phyloP scores from a whole-genome alignment of 2,797 vertebrate species.

The Hippoglossus hippoglossus region DNA sequence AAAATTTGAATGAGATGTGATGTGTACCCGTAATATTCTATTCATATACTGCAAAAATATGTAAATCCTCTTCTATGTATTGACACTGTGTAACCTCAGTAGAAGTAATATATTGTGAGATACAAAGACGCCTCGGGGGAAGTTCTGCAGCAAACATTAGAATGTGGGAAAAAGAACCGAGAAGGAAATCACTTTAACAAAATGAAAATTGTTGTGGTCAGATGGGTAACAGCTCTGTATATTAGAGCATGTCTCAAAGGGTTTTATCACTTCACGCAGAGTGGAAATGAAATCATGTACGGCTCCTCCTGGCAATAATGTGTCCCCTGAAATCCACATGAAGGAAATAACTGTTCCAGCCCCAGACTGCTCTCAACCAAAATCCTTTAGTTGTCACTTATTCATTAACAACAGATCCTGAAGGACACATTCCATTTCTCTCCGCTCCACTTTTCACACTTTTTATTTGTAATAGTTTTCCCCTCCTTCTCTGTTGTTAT shows the following conservation, averaged over 20 bases:
- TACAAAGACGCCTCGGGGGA: constrained; percentile 8
- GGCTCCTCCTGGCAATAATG: constrained; percentile 41
- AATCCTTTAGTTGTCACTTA: constrained; percentile 20
- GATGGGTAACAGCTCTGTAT: constrained; percentile 53
- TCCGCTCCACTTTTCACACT: constrained; percentile 1
- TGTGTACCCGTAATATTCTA: background rate
- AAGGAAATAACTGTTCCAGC: constrained; percentile 43
- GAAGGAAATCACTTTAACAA: constrained; percentile 49
- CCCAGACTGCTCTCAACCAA: constrained; percentile 21
- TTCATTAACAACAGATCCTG: constrained; percentile 24
- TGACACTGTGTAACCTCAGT: background rate
- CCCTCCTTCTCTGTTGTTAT: constrained; percentile 16
- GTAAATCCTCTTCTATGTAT: background rate
- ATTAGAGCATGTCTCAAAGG: constrained; percentile 58
- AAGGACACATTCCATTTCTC: constrained; percentile 10
- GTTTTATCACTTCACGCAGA: constrained; percentile 71
- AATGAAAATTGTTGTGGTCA: constrained; percentile 64
- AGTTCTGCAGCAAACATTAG: constrained; percentile 47
- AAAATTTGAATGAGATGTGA: background rate
- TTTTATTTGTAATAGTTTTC: constrained; percentile 10
- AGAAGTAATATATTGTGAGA: background rate
- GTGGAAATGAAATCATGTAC: constrained; percentile 72
- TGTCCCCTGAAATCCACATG: constrained; percentile 52
- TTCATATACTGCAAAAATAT: background rate
- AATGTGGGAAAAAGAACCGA: constrained; percentile 32